phyloP scores from a whole-genome alignment of 1,140 invertebrate genomes.

The Drosophila arawakana region DNA sequence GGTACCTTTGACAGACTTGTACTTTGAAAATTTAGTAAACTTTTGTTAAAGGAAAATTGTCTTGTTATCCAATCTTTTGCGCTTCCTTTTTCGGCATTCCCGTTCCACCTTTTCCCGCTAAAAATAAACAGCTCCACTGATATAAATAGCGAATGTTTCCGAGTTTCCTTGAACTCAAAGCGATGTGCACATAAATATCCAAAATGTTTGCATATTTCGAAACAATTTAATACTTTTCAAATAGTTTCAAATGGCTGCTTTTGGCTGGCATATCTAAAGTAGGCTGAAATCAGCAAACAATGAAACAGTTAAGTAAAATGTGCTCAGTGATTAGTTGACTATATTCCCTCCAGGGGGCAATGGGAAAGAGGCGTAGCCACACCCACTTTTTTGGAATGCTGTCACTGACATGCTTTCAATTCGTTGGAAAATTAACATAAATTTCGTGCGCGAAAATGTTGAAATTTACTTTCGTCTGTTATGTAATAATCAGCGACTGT shows the following conservation, averaged over 20 bases:
- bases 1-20: too few relatives aligned
- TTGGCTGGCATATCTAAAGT: background rate
- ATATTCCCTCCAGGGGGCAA: background rate
- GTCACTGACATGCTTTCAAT: slow-evolving; percentile 57
- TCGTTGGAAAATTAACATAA: slow-evolving; percentile 72
- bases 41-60: too few relatives aligned
- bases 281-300: slow-evolving; percentile 30
- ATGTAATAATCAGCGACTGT: slow-evolving; percentile 79
- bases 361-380: background rate
- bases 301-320: slow-evolving; percentile 17
- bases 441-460: slow-evolving; percentile 66
- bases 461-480: slow-evolving; percentile 77
- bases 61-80: too few relatives aligned
- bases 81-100: too few relatives aligned
- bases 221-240: slow-evolving; percentile 5
- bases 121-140: slow-evolving; percentile 1
- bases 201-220: background rate
- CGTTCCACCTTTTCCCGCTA: background rate
- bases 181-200: background rate
- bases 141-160: background rate
- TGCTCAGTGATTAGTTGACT: slow-evolving; percentile 24
- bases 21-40: too few relatives aligned
- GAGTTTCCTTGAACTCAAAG: background rate
- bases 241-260: slow-evolving; percentile 10
- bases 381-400: slow-evolving; percentile 18